Base-by-base conservation (phyloP, 1,140 invertebrate genomes). In the Coptotermes formosanus region DNA sequence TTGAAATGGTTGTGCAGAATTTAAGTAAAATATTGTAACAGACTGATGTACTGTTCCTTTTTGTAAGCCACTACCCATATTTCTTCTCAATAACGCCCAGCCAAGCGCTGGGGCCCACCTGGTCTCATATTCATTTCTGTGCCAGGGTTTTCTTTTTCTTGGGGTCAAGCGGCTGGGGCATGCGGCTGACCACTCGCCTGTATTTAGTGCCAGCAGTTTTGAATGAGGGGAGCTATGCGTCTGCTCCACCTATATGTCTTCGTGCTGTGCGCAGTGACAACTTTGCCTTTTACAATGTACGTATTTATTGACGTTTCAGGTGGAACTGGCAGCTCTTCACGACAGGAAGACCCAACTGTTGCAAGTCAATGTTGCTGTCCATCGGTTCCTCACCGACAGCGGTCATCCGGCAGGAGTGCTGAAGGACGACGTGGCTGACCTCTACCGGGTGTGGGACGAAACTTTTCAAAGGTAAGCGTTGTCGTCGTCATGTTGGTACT, bases 401-500 rank as follows among this genome's bases (percentile, higher is more conserved):
- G 52, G 69, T 90, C 82, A 84, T 43, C 89, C 87, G 88, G 89
- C 90, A 88, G 85, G 90, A 86, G 85, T 89, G 87, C 92, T 96
- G 81, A 95, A 96, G 88, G 93, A 95, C 75, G 94, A 95, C 75
- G 93, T 97, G 75, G 93, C 94, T 83, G 94, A 96, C 83, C 91
- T 97, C 87, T 95, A 96, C 87, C 92, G 94, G 45, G 92, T 95
- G 43, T 97, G 95, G 94, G 95, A 96, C 87, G 95, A 96, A 87
- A 93, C 94, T 0, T 93, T 94, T 90, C 93, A 95, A 91, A 94
- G 94, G 96, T 97, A 89, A 93, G 92, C 25, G 7, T 16, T n/a
- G n/a, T 11, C 64, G 11, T n/a, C n/a, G 30, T 75, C 9, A 30
- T 11, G 2, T 64, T 3, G 12, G 59, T 64, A 64, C 25, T 23